Evolutionary conservation across 2,113 vertebrate genomes (phyloP), one percentile per base, ranked within the genome.

Genomic region (Falcunculus frontatus): DNA sequence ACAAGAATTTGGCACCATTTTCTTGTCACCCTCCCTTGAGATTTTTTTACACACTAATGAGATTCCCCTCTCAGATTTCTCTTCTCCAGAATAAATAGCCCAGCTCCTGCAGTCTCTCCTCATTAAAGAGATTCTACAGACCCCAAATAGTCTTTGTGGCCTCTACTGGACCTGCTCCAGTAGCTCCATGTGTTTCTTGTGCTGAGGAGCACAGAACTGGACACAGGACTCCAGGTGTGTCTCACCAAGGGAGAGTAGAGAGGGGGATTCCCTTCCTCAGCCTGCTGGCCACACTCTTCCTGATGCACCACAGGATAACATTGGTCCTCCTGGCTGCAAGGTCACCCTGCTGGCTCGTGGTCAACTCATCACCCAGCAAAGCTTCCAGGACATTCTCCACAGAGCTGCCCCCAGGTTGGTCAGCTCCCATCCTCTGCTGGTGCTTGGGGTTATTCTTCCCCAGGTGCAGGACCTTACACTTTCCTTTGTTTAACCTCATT

Each of bases 321-420:
- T 5, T 30, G 64, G 10, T 7, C 23, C 7, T 78, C 19, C 47
- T 62, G 10, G 9, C 19, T 53, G 39, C 19, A 46, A 30, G 29
- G 29, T 16, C 19, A n/a, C n/a, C 13, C 23, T 62, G 55, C 16
- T 46, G 13, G 4, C 13, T 47, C 16, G 11, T 39, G 27, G 39
- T 7, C 19, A 21, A 1, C 16, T 29, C 21, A 10, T 53, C 19
- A 37, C 25, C 8, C 18, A 22, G 8, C 64, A 62, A 53, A 29
- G 5, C 12, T 55, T 12, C 11, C 39, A 16, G 4, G 27, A 11
- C 23, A 12, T 39, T 46, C 15, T 39, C 15, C 0, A 0, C 33
- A 53, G 39, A 69, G 15, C 46, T 53, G 19, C 15, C n/a, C 15
- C 23, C 29, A 11, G 13, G 16, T 9, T 46, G 12, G 15, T 46